Evolutionary conservation across 2,888 invertebrate genomes (phyloP).

Genomic region (Apantesis nais): DNA sequence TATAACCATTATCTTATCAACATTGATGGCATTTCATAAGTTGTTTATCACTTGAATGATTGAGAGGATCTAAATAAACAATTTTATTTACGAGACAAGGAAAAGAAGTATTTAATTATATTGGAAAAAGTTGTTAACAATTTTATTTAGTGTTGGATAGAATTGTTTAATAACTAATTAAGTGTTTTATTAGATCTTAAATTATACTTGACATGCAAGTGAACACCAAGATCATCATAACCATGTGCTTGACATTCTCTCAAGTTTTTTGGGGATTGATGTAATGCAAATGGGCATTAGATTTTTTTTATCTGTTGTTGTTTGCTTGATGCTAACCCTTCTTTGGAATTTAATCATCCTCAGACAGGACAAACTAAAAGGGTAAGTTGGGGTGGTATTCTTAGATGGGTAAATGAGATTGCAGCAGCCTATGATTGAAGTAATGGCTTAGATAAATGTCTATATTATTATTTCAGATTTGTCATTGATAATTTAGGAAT

Average conservation of each 20-base stretch:
- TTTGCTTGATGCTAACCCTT: too few relatives aligned
- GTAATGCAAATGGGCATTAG: too few relatives aligned
- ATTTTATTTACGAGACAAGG: slow-evolving; percentile 3
- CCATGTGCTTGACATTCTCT: too few relatives aligned
- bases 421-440: not conserved
- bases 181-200: not conserved
- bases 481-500: not conserved
- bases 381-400: not conserved
- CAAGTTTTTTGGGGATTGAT: too few relatives aligned
- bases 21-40: not conserved
- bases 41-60: slow-evolving; percentile 3
- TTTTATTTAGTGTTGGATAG: too few relatives aligned
- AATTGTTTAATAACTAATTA: not conserved
- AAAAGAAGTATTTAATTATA: not conserved
- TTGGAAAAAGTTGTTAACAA: not conserved
- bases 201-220: not conserved
- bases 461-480: not conserved
- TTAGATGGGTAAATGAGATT: not conserved
- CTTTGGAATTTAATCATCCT: too few relatives aligned
- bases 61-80: slow-evolving; percentile 5
- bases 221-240: too few relatives aligned
- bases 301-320: too few relatives aligned
- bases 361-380: not conserved
- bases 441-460: not conserved
- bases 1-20: not conserved